phyloP scores from a whole-genome alignment of 2,797 vertebrate genomes.

The Enteromius unitaeniatus region DNA sequence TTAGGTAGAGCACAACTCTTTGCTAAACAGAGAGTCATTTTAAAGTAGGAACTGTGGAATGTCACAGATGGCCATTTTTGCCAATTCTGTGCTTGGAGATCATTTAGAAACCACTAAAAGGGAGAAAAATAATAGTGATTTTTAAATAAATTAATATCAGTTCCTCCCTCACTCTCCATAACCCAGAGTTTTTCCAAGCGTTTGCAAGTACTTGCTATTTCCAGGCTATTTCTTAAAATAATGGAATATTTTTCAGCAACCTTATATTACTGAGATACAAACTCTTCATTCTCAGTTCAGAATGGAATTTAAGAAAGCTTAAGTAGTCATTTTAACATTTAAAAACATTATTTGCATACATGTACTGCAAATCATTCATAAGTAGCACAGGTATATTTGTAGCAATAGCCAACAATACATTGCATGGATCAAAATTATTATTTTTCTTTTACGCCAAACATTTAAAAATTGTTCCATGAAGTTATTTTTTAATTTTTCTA shows the following conservation, averaged over 20 bases:
- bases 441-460: too few relatives aligned
- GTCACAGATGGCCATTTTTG: slow-evolving; percentile 55
- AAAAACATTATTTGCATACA: not conserved
- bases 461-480: too few relatives aligned
- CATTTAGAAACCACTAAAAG: slow-evolving; percentile 14
- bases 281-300: not conserved
- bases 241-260: not conserved
- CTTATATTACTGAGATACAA: not conserved
- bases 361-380: too few relatives aligned
- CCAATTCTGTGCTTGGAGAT: slow-evolving; percentile 44
- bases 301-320: not conserved
- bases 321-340: not conserved
- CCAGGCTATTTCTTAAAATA: not conserved
- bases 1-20: slow-evolving; percentile 80
- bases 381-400: too few relatives aligned
- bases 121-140: slow-evolving; percentile 60
- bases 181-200: not conserved
- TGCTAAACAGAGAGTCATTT: slow-evolving; percentile 80
- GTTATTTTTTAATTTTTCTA: too few relatives aligned
- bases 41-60: slow-evolving; percentile 72
- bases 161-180: slow-evolving; percentile 4
- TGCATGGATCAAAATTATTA: too few relatives aligned
- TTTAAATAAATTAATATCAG: slow-evolving; percentile 65
- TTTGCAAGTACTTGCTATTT: not conserved
- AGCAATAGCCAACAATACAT: too few relatives aligned